Percentiles rank a stretch among this genome's conserved stretches.
Evolutionary conservation across 2,113 vertebrate genomes (phyloP).

Genomic region (Eublepharis macularius): DNA sequence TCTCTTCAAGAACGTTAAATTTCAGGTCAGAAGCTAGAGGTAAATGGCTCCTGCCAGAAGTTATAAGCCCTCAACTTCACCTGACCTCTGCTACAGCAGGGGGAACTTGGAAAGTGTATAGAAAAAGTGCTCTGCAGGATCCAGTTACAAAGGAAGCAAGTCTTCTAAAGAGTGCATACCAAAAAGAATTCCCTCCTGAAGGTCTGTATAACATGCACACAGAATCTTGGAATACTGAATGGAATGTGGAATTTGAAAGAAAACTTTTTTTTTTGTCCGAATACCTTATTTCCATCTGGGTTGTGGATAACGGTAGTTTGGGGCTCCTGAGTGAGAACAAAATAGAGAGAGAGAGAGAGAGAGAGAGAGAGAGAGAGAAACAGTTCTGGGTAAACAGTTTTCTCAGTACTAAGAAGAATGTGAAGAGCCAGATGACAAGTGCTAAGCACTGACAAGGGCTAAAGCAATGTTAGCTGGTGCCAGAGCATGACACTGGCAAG

Average conservation of each 20-base stretch:
- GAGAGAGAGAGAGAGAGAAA: slow-evolving; percentile 50
- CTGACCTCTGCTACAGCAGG: neutral
- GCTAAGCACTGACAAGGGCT: slow-evolving; percentile 68
- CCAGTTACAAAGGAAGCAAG: neutral
- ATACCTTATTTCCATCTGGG: slow-evolving; percentile 99
- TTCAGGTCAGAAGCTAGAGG: slow-evolving; percentile 39
- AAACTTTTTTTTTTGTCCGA: slow-evolving; percentile 70
- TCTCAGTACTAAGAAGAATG: slow-evolving; percentile 73
- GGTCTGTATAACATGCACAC: slow-evolving; percentile 27
- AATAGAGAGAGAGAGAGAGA: slow-evolving; percentile 72
- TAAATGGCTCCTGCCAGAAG: neutral
- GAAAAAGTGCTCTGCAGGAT: slow-evolving; percentile 31
- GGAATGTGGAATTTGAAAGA: slow-evolving; percentile 67
- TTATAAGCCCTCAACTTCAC: neutral
- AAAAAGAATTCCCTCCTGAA: slow-evolving; percentile 20
- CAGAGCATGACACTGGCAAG: slow-evolving; percentile 58
- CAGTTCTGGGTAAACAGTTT: slow-evolving; percentile 40
- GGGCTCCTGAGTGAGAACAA: slow-evolving; percentile 92
- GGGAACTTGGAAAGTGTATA: slow-evolving; percentile 17
- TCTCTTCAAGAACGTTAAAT: slow-evolving; percentile 13
- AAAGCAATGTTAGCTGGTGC: slow-evolving; percentile 63
- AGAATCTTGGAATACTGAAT: slow-evolving; percentile 52
- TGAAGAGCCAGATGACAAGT: slow-evolving; percentile 67
- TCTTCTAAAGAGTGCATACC: neutral
- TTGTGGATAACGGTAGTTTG: slow-evolving; percentile 99